A percentile compares a stretch with the other conserved stretches of the same genome.
Evolutionary conservation across 2,797 vertebrate species (phyloP).

Genomic region (Coreius guichenoti): DNA sequence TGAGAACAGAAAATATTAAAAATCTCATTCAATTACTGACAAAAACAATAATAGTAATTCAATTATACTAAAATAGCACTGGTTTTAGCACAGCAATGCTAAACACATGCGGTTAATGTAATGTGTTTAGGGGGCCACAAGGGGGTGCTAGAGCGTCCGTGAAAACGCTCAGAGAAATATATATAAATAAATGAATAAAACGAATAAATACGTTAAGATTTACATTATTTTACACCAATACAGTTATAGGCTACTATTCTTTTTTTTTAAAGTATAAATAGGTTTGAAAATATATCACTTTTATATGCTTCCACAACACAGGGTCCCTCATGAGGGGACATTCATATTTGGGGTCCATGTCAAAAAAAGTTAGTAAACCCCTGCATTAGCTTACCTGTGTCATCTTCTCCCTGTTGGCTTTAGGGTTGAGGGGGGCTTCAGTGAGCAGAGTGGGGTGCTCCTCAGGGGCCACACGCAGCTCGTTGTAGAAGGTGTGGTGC

Average conservation of each 20-base stretch:
- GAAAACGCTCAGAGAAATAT: not conserved
- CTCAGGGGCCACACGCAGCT: slow-evolving; percentile 95
- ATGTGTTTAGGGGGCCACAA: not conserved
- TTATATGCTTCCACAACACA: not conserved
- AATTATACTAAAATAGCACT: not conserved
- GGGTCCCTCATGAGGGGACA: too few relatives aligned
- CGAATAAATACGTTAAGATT: not conserved
- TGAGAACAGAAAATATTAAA: not conserved
- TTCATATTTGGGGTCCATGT: not conserved
- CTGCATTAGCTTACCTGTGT: slow-evolving; percentile 81
- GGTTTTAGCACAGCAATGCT: not conserved
- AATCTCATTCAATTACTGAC: not conserved
- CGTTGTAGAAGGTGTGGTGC: slow-evolving; percentile 99
- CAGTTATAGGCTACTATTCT: not conserved
- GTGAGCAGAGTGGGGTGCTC: slow-evolving; percentile 98
- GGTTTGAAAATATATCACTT: not conserved
- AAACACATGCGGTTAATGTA: not conserved
- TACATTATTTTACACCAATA: not conserved
- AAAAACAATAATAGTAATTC: not conserved
- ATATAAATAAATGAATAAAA: not conserved
- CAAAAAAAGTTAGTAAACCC: not conserved
- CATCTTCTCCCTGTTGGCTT: slow-evolving; percentile 99
- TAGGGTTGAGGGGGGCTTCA: slow-evolving; percentile 97
- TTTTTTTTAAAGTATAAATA: not conserved
- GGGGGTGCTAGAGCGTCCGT: not conserved